A percentile compares a stretch with the other conserved stretches of the same genome.
phyloP scores from a whole-genome alignment of 2,113 vertebrate genomes.

The Marcusenius ussheri region DNA sequence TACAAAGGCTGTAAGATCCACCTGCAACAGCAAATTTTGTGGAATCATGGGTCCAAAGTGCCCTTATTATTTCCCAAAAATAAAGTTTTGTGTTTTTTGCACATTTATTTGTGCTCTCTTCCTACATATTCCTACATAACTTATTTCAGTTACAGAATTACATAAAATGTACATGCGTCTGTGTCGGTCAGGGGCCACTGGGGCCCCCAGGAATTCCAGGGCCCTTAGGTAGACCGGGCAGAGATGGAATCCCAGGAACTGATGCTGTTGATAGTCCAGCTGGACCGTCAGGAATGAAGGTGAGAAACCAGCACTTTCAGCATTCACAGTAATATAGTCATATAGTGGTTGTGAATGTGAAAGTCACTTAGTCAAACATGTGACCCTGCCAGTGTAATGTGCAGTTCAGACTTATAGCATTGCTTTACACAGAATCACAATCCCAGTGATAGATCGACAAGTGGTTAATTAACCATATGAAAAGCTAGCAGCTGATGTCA shows the following conservation, averaged over 20 bases:
- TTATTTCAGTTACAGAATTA: background rate
- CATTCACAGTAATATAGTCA: background rate
- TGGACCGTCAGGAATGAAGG: conserved; percentile 54
- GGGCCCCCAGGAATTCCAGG: conserved; percentile 56
- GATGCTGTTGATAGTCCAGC: conserved; percentile 30
- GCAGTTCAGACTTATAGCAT: background rate
- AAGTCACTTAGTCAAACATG: background rate
- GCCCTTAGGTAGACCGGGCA: conserved; percentile 52
- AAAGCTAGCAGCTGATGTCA: background rate
- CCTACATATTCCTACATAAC: background rate
- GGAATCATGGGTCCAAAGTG: background rate
- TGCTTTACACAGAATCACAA: background rate
- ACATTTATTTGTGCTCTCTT: background rate
- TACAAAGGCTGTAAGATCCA: background rate
- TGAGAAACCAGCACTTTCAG: conserved; percentile 15
- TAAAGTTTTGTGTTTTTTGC: background rate
- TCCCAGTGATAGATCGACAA: background rate
- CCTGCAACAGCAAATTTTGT: background rate
- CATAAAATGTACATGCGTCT: background rate
- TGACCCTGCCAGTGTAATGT: background rate
- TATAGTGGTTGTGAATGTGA: background rate
- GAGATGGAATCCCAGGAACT: conserved; percentile 47
- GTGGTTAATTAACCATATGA: background rate
- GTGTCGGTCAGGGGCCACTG: conserved; percentile 44
- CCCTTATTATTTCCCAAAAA: background rate